Conservation (phyloP, 2,888 invertebrate genomes). For the Tryphoninae sp. region DNA sequence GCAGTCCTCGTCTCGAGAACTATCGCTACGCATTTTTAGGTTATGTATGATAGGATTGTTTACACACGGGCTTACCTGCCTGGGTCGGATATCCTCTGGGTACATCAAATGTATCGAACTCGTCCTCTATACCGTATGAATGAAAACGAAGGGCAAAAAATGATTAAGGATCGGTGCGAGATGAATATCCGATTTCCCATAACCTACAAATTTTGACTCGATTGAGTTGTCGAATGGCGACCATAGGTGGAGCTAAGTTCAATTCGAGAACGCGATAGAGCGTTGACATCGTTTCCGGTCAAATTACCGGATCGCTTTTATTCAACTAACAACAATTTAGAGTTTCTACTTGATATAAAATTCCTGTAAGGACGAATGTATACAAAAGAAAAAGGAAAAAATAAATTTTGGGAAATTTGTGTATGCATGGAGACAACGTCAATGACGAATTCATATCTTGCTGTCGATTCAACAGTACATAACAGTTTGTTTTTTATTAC, state of each 20-base stretch:
- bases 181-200: slow-evolving; percentile 36
- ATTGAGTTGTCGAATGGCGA: background rate
- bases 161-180: slow-evolving; percentile 12
- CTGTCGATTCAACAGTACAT: no score
- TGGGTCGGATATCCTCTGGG: background rate
- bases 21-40: background rate
- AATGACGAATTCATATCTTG: no score
- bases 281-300: no score
- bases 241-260: slow-evolving; percentile 29
- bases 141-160: background rate
- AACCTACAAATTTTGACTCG: slow-evolving; percentile 9
- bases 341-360: no score
- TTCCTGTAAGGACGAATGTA: no score
- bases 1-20: slow-evolving; percentile 8
- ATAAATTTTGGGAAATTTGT: no score
- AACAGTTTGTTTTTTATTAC: no score
- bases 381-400: no score
- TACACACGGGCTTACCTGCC: background rate
- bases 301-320: no score
- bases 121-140: background rate
- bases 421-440: no score
- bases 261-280: slow-evolving; percentile 18
- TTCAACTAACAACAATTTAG: no score
- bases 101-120: slow-evolving; percentile 14
- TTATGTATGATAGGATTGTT: background rate